Percentiles rank a stretch among this genome's conserved stretches.
Evolutionary conservation across 2,113 vertebrate genomes (phyloP).

Genomic region (Strix uralensis): DNA sequence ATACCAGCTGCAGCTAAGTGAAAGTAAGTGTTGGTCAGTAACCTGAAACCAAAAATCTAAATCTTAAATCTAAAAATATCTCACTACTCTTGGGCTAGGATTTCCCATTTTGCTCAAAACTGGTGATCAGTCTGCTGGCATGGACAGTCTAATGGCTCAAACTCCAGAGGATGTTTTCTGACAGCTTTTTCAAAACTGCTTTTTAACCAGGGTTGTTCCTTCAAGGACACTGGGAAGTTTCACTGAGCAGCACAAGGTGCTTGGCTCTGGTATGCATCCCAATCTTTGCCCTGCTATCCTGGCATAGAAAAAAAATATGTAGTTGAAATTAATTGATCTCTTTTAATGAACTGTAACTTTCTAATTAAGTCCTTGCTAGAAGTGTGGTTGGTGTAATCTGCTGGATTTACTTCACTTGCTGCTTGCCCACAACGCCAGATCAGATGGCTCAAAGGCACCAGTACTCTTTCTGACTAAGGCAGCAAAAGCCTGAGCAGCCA

Average conservation of each 20-base stretch:
- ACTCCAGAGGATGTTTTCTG: not conserved
- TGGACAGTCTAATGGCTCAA: not conserved
- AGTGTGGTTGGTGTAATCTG: not conserved
- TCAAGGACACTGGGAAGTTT: not conserved
- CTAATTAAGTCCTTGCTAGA: conserved; percentile 43
- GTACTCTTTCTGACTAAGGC: not conserved
- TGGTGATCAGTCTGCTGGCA: not conserved
- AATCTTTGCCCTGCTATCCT: not conserved
- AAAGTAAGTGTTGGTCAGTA: not conserved
- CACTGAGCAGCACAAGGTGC: not conserved
- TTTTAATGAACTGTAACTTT: conserved; percentile 40
- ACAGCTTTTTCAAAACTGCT: not conserved
- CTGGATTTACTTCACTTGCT: not conserved
- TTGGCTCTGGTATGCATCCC: not conserved
- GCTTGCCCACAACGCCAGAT: not conserved
- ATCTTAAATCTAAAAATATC: not conserved
- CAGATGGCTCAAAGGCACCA: not conserved
- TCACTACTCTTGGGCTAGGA: not conserved
- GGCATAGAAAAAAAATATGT: not conserved
- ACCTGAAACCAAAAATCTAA: not conserved
- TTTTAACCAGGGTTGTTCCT: not conserved
- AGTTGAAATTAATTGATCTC: conserved; percentile 26
- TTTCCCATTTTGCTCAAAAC: not conserved
- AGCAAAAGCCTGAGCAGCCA: not conserved
- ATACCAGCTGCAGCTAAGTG: not conserved